phyloP scores from a whole-genome alignment of 2,888 invertebrate genomes.

The Tetrapedia diversipes region DNA sequence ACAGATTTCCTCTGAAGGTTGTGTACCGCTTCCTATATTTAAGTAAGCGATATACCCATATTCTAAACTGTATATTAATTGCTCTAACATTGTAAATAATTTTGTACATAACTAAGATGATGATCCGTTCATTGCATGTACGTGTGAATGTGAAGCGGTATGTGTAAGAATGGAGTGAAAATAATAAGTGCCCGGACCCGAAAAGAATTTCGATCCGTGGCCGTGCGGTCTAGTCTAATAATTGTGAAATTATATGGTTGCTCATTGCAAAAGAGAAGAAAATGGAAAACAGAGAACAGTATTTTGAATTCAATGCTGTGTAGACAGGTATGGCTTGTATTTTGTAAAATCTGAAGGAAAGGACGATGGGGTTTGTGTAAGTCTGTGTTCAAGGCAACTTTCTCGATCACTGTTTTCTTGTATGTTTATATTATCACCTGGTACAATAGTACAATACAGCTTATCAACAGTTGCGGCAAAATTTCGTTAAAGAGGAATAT shows the following conservation, averaged over 20 bases:
- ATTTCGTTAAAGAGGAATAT: background rate
- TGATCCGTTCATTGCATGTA: slow-evolving; percentile 10
- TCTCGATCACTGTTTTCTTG: background rate
- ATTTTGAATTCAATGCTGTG: slow-evolving; percentile 7
- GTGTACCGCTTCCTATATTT: slow-evolving; percentile 5
- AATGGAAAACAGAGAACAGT: background rate
- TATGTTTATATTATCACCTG: too few relatives aligned
- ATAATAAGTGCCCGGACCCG: slow-evolving; percentile 34
- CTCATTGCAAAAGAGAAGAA: background rate
- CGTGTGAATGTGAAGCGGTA: slow-evolving; percentile 14
- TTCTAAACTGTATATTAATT: slow-evolving; percentile 67
- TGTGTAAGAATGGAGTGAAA: slow-evolving; percentile 2
- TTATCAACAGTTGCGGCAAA: background rate
- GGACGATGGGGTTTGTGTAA: background rate
- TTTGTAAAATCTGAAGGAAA: background rate
- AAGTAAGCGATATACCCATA: slow-evolving; percentile 39
- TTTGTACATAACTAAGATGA: slow-evolving; percentile 66
- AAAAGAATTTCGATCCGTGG: slow-evolving; percentile 19
- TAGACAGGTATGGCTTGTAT: too few relatives aligned
- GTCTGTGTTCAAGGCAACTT: background rate
- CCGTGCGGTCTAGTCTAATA: slow-evolving; percentile 52
- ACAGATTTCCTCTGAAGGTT: slow-evolving; percentile 41
- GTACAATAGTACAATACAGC: background rate
- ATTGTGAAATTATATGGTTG: slow-evolving; percentile 34
- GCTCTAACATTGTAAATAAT: slow-evolving; percentile 73